Evolutionary conservation across 2,888 invertebrate species (phyloP).

Genomic region (Punctoribates punctum): DNA sequence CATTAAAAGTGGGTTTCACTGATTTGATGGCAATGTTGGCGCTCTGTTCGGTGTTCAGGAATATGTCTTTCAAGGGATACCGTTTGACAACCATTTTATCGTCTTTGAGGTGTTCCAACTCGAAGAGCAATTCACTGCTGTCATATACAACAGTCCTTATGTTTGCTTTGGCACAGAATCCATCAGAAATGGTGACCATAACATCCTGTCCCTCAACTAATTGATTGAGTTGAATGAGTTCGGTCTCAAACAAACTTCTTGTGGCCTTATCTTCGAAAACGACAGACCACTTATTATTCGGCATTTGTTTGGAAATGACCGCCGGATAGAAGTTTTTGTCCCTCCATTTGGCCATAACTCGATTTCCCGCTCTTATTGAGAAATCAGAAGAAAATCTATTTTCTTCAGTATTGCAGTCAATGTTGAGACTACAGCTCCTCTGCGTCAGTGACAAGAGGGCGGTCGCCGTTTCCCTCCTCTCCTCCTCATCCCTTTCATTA

Average conservation of each 20-base stretch:
- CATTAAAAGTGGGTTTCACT: slow-evolving; percentile 24
- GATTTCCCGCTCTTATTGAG: slow-evolving; percentile 20
- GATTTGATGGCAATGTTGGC: slow-evolving; percentile 18
- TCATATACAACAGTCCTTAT: slow-evolving; percentile 26
- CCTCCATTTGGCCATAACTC: slow-evolving; percentile 49
- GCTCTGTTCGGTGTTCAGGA: slow-evolving; percentile 40
- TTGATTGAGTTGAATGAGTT: slow-evolving; percentile 37
- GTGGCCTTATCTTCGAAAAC: slow-evolving; percentile 43
- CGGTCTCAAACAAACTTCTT: slow-evolving; percentile 39
- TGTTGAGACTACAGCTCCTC: not conserved
- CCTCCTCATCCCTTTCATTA: slow-evolving; percentile 21
- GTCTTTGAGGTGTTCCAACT: slow-evolving; percentile 27
- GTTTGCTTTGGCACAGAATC: slow-evolving; percentile 35
- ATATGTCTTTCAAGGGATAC: slow-evolving; percentile 38
- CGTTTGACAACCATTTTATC: slow-evolving; percentile 30
- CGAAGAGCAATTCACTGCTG: not conserved
- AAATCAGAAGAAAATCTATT: not conserved
- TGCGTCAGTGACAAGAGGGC: slow-evolving; percentile 14
- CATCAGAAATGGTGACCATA: slow-evolving; percentile 43
- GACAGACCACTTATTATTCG: slow-evolving; percentile 40
- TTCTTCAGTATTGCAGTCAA: slow-evolving; percentile 4
- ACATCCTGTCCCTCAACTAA: slow-evolving; percentile 39
- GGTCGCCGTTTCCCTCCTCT: slow-evolving; percentile 26
- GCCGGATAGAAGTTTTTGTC: slow-evolving; percentile 49
- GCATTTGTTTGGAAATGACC: slow-evolving; percentile 41